Evolutionary conservation across 2,797 vertebrate species (phyloP).

Genomic region (Trachops cirrhosus): DNA sequence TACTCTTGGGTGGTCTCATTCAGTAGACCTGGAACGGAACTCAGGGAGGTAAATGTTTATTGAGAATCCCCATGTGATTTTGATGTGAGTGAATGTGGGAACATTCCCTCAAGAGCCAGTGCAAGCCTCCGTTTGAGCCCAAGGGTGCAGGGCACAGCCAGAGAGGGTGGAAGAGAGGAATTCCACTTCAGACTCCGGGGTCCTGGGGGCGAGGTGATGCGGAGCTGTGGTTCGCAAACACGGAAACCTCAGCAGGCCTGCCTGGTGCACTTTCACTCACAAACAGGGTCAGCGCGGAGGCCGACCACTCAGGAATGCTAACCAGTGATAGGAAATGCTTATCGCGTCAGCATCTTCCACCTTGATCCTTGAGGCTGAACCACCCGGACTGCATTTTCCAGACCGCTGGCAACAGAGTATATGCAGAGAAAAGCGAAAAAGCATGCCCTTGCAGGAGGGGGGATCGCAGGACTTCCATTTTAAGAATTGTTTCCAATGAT

Average conservation of each 20-base stretch:
- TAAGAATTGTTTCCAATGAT: conserved; percentile 42
- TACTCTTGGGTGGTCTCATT: neutral
- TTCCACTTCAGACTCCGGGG: neutral
- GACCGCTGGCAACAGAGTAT: conserved; percentile 71
- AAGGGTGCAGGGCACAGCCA: neutral
- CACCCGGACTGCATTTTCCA: conserved; percentile 75
- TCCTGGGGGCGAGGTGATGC: neutral
- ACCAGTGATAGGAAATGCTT: conserved; percentile 63
- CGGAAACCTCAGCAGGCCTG: neutral
- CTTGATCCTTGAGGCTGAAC: conserved; percentile 68
- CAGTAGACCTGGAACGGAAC: neutral
- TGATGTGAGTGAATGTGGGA: neutral
- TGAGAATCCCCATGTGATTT: neutral
- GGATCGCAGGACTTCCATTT: conserved; percentile 50
- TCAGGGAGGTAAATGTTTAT: neutral
- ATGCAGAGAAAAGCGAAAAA: conserved; percentile 67
- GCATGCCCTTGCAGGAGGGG: neutral
- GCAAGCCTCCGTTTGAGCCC: neutral
- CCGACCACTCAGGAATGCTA: conserved; percentile 56
- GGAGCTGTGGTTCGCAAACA: neutral
- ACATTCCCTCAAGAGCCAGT: neutral
- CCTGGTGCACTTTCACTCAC: conserved; percentile 52
- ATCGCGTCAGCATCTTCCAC: conserved; percentile 37
- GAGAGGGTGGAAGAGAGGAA: rapidly evolving
- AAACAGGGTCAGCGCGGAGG: conserved; percentile 46